These are phyloP conservation scores for Tribolium castaneum DNA, from an alignment of 1,140 invertebrate species.

Conservation along the genomic window DNA sequence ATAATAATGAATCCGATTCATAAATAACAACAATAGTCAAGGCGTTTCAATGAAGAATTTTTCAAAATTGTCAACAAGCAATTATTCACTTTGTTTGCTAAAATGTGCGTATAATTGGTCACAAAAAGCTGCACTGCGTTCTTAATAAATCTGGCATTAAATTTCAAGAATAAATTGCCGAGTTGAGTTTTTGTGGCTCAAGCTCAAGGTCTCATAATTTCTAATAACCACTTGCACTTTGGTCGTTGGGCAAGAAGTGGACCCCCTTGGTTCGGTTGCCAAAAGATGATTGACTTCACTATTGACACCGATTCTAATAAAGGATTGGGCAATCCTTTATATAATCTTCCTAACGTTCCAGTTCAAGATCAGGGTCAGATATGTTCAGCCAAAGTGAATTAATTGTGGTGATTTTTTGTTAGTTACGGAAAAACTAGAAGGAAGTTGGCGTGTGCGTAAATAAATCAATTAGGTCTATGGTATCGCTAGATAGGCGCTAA, in stretches of 20 bases:
- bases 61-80: too few species aligned
- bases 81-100: too few species aligned
- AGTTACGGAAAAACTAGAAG: not conserved
- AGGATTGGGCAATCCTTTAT: not conserved
- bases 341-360: conserved; percentile 10
- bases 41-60: too few species aligned
- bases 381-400: not conserved
- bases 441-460: conserved; percentile 1
- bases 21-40: too few species aligned
- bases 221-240: conserved; percentile 1
- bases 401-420: not conserved
- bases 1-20: too few species aligned
- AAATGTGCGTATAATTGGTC: too few species aligned
- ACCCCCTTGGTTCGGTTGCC: not conserved
- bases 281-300: not conserved
- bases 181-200: too few species aligned
- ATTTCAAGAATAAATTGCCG: too few species aligned
- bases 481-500: not conserved
- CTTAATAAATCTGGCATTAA: too few species aligned
- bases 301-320: not conserved
- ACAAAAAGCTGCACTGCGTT: too few species aligned
- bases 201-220: not conserved
- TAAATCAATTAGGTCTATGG: not conserved
- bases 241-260: conserved; percentile 1
- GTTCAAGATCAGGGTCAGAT: conserved; percentile 22